These are phyloP conservation scores for Oscheius sp. DNA, from an alignment of 2,888 invertebrate genomes.

Conservation along the genomic window DNA sequence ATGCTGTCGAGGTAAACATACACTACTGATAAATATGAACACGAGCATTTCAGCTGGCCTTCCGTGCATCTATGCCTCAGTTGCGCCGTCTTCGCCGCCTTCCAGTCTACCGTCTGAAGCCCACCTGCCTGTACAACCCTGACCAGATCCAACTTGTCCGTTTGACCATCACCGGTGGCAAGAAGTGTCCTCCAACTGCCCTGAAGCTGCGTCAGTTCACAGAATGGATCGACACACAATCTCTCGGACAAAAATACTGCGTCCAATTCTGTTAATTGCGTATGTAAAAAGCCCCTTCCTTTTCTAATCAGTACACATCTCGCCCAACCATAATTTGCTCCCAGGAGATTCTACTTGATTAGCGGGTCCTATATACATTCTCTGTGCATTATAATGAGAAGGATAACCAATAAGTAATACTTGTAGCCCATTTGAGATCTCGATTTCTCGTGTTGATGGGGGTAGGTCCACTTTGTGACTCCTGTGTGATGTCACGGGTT, in stretches of 20 bases:
- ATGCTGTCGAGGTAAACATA: slow-evolving; percentile 43
- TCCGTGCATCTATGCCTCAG: slow-evolving; percentile 50
- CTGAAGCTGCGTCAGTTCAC: slow-evolving; percentile 15
- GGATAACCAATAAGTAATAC: neutral
- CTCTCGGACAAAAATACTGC: slow-evolving; percentile 30
- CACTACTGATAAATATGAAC: neutral
- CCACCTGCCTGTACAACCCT: slow-evolving; percentile 42
- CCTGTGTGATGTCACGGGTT: slow-evolving; percentile 10
- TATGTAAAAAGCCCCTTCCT: neutral
- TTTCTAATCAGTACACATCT: neutral
- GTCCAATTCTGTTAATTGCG: slow-evolving; percentile 33
- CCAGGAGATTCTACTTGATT: slow-evolving; percentile 16
- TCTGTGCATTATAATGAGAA: slow-evolving; percentile 7
- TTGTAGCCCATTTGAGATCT: slow-evolving; percentile 18
- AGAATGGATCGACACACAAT: slow-evolving; percentile 29
- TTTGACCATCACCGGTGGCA: slow-evolving; percentile 40
- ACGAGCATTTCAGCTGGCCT: slow-evolving; percentile 39
- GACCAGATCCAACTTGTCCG: slow-evolving; percentile 44
- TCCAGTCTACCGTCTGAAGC: slow-evolving; percentile 46
- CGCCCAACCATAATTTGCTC: slow-evolving; percentile 1
- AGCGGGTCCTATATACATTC: slow-evolving; percentile 13
- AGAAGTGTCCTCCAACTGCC: slow-evolving; percentile 14
- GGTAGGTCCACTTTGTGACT: neutral
- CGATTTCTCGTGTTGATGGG: slow-evolving; percentile 13
- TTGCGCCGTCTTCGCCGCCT: slow-evolving; percentile 53